Conservation (phyloP, 2,888 invertebrate genomes). For the Myopa testacea region DNA sequence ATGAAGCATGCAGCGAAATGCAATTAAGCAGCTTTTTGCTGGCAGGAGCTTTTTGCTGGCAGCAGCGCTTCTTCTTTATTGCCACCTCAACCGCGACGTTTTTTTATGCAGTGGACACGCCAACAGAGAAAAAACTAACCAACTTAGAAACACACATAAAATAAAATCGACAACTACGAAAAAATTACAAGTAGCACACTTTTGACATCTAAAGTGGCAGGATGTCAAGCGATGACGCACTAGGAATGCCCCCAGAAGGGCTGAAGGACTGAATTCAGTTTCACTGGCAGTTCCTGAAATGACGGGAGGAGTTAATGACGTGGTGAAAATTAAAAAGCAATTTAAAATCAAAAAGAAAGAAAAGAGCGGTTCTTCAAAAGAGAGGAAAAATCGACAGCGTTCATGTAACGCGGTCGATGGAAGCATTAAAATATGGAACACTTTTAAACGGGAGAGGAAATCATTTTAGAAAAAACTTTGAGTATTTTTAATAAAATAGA, state of each 20-base stretch:
- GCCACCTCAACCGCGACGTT: not conserved
- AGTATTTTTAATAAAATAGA: too few species aligned
- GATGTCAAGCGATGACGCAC: not conserved
- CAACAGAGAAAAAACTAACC: too few species aligned
- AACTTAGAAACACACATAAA: too few species aligned
- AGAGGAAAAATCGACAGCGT: not conserved
- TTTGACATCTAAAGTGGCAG: conserved; percentile 9
- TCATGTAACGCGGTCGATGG: not conserved
- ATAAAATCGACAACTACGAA: too few species aligned
- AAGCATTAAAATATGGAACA: too few species aligned
- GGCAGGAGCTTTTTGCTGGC: not conserved
- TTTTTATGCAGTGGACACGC: not conserved
- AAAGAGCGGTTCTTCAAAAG: not conserved
- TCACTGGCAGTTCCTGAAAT: not conserved
- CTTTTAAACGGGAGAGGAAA: too few species aligned
- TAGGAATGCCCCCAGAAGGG: not conserved
- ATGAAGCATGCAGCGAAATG: not conserved
- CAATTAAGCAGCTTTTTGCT: conserved; percentile 18
- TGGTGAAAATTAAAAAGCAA: not conserved
- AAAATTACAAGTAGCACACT: conserved; percentile 8
- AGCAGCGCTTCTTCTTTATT: not conserved
- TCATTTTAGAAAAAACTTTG: too few species aligned
- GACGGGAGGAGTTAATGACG: conserved; percentile 14
- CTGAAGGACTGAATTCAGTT: not conserved
- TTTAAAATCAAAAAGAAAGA: not conserved